Evolutionary conservation across 2,888 invertebrate genomes (phyloP).

Genomic region (Orchesella flavescens): DNA sequence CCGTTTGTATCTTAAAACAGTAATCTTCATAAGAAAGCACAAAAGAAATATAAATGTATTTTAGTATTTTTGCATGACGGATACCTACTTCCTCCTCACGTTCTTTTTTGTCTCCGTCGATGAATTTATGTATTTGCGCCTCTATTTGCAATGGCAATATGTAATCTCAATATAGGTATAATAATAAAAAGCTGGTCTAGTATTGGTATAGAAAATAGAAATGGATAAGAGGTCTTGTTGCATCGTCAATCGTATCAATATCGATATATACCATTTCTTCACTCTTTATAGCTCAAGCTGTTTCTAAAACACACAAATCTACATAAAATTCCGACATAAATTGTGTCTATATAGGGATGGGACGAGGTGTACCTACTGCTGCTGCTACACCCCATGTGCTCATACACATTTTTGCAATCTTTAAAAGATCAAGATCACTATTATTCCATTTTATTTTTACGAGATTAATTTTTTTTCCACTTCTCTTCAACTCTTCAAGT

Average conservation of each 20-base stretch:
- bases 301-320: no score
- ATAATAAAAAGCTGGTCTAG: no score
- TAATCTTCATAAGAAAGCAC: background rate
- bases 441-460: conserved; percentile 22
- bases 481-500: no score
- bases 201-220: background rate
- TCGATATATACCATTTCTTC: no score
- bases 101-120: conserved; percentile 13
- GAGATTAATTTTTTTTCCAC: background rate
- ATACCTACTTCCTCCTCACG: conserved; percentile 51
- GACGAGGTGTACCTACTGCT: no score
- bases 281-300: no score
- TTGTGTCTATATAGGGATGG: no score
- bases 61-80: conserved; percentile 9
- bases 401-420: background rate
- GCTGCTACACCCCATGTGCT: no score
- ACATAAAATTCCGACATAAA: no score
- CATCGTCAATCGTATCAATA: no score
- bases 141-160: background rate
- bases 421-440: conserved; percentile 15
- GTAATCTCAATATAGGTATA: background rate
- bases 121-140: conserved; percentile 21
- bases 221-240: no score
- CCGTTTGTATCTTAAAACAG: background rate
- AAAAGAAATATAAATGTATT: background rate